Conservation (phyloP, 2,888 invertebrate genomes). For the Antheraea assamensis region DNA sequence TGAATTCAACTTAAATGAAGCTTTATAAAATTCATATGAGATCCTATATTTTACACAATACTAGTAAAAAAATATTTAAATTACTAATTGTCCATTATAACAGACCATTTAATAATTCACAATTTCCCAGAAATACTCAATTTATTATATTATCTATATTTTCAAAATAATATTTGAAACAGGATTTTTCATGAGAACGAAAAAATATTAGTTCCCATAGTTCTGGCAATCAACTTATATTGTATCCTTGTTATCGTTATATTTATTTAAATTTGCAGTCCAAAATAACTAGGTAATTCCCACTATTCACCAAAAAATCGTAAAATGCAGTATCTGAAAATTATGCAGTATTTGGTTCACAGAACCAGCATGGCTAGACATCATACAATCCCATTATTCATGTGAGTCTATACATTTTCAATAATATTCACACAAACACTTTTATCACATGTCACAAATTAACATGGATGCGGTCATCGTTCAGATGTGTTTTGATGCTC, state of each 20-base stretch:
- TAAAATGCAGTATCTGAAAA: neutral
- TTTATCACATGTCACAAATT: slow-evolving; percentile 26
- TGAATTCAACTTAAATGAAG: neutral
- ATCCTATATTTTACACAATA: neutral
- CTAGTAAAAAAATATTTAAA: neutral
- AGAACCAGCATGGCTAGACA: neutral
- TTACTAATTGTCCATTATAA: neutral
- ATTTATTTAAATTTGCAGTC: neutral
- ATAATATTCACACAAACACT: slow-evolving; percentile 19
- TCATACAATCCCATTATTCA: neutral
- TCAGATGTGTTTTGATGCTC: neutral
- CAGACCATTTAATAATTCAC: too few species aligned
- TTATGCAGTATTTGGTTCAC: slow-evolving; percentile 4
- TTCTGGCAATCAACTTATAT: neutral
- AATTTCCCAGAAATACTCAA: too few species aligned
- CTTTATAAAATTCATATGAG: slow-evolving; percentile 1
- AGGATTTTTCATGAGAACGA: too few species aligned
- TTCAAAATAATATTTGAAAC: too few species aligned
- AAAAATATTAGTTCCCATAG: neutral
- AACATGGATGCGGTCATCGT: neutral
- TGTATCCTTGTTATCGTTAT: neutral
- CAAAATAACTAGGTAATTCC: neutral
- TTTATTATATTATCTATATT: too few species aligned
- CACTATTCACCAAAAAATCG: neutral
- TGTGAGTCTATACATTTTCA: neutral